Evolutionary conservation across 2,888 invertebrate genomes (phyloP).

Genomic region (Girardia tigrina): DNA sequence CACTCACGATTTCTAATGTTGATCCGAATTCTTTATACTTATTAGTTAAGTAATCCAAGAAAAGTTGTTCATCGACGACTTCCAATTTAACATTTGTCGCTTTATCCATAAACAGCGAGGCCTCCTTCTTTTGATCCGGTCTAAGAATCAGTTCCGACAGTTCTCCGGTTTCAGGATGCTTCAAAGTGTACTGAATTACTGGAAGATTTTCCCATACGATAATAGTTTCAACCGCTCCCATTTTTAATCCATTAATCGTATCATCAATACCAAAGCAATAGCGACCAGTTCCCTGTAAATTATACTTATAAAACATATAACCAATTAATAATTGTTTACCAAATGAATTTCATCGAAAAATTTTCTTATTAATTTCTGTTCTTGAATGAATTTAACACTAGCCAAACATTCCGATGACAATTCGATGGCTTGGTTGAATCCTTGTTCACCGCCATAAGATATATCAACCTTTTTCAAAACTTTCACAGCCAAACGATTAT

Average conservation of each 20-base stretch:
- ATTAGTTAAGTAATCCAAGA: constrained; percentile 97
- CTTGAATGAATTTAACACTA: constrained; percentile 99
- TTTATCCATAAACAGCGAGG: constrained; percentile 93
- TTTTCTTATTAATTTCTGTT: constrained; percentile 82
- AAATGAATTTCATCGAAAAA: constrained; percentile 67
- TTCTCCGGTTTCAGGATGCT: neutral
- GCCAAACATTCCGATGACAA: constrained; percentile 90
- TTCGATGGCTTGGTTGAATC: constrained; percentile 98
- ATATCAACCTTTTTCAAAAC: constrained; percentile 96
- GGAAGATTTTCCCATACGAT: constrained; percentile 4
- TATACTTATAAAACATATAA: neutral
- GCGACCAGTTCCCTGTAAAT: neutral
- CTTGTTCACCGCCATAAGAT: constrained; percentile 97
- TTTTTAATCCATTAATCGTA: neutral
- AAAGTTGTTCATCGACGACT: constrained; percentile 84
- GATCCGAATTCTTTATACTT: constrained; percentile 96
- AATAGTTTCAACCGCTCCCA: constrained; percentile 10
- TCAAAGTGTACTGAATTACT: neutral
- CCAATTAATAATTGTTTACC: constrained; percentile 40
- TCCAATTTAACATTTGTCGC: constrained; percentile 98
- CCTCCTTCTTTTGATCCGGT: constrained; percentile 96
- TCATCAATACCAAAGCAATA: constrained; percentile 10
- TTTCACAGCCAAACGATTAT: constrained; percentile 74
- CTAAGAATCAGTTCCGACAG: constrained; percentile 56
- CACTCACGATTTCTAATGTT: constrained; percentile 95